phyloP scores from a whole-genome alignment of 53 echinoderm and acorn worm species.

The Henricia sp. region DNA sequence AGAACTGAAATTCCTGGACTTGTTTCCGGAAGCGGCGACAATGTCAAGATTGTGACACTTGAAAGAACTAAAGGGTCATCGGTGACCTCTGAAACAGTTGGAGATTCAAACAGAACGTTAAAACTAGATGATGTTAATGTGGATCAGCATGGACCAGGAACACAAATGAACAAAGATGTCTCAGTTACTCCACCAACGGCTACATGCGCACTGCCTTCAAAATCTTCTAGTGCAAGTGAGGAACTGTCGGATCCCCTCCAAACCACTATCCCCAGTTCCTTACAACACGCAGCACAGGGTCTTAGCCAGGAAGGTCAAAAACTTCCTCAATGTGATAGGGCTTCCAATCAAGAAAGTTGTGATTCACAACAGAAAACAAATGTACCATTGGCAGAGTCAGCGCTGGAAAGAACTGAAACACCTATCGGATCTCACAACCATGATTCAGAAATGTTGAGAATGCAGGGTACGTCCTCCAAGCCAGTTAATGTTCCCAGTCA shows the following conservation, averaged over 20 bases:
- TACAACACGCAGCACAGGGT: constrained; percentile 15
- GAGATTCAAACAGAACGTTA: background rate
- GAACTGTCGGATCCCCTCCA: background rate
- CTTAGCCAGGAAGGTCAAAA: background rate
- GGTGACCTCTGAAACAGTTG: background rate
- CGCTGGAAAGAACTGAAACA: constrained; percentile 16
- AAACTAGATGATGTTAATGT: background rate
- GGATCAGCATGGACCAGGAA: background rate
- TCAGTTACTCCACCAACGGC: background rate
- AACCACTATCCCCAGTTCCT: background rate
- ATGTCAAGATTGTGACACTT: background rate
- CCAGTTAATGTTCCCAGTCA: constrained; percentile 10
- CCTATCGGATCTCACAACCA: background rate
- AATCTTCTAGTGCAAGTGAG: background rate
- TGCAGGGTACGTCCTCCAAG: background rate
- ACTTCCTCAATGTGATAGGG: background rate
- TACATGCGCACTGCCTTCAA: background rate
- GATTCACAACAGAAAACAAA: background rate
- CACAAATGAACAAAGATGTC: background rate
- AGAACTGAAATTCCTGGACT: background rate
- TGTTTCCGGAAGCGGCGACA: background rate
- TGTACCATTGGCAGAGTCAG: background rate
- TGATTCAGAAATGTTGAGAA: background rate
- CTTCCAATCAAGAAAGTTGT: background rate
- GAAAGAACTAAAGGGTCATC: background rate